phyloP scores from a whole-genome alignment of 2,113 vertebrate species.

The Thunnus thynnus region DNA sequence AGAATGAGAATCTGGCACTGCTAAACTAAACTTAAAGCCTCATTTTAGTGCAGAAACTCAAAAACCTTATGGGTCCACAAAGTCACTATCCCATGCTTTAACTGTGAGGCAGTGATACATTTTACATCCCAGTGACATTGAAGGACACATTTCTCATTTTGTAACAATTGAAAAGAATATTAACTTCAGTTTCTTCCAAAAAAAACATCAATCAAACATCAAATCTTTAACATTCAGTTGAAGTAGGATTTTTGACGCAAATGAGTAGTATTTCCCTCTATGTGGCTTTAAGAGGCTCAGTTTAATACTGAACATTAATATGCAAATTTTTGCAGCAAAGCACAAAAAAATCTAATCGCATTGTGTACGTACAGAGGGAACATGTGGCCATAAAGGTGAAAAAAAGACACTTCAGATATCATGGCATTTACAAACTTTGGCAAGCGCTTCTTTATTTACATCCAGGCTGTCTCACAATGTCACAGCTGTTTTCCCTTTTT shows the following conservation, averaged over 20 bases:
- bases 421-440: constrained; percentile 88
- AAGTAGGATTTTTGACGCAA: background rate
- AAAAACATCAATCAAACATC: too few relatives aligned
- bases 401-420: constrained; percentile 48
- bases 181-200: too few relatives aligned
- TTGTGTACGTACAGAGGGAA: background rate
- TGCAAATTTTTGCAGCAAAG: background rate
- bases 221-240: background rate
- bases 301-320: background rate
- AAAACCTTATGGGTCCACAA: too few relatives aligned
- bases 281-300: background rate
- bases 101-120: too few relatives aligned
- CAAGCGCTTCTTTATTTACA: constrained; percentile 89
- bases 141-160: background rate
- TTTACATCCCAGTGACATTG: background rate
- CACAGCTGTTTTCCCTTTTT: constrained; percentile 78
- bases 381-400: background rate
- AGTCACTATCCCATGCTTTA: too few relatives aligned
- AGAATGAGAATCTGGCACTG: too few relatives aligned
- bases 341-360: background rate
- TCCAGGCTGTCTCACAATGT: constrained; percentile 81
- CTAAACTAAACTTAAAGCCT: too few relatives aligned
- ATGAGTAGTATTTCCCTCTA: background rate
- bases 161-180: too few relatives aligned
- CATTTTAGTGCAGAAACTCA: too few relatives aligned